These are phyloP conservation scores for Peromyscus attwateri DNA, from an alignment of 2,797 vertebrate species.

Conservation along the genomic window DNA sequence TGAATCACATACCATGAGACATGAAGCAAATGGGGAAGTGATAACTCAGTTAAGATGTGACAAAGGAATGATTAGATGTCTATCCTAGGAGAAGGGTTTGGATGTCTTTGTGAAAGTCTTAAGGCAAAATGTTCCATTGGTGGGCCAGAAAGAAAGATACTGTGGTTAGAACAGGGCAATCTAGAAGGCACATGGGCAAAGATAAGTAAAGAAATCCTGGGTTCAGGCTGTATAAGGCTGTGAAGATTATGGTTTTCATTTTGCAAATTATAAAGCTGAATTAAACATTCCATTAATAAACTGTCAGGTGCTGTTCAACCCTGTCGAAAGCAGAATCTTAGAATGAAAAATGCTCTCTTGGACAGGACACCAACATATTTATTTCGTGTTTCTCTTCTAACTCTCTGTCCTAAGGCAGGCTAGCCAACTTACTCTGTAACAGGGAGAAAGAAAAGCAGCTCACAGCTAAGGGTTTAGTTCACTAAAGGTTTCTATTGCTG, in stretches of 20 bases:
- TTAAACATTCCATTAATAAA: not conserved
- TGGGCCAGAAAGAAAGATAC: not conserved
- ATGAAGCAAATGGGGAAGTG: not conserved
- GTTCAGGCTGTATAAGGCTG: not conserved
- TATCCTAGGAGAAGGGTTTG: not conserved
- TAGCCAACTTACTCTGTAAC: not conserved
- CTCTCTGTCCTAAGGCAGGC: not conserved
- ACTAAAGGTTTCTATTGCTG: not conserved
- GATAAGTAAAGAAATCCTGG: not conserved
- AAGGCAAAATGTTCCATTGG: not conserved
- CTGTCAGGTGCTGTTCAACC: no score
- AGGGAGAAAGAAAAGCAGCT: not conserved
- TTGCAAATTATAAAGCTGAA: slow-evolving; percentile 1
- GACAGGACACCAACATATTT: not conserved
- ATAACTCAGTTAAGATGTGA: not conserved
- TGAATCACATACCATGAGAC: not conserved
- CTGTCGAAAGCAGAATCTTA: not conserved
- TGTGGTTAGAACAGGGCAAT: slow-evolving; percentile 21
- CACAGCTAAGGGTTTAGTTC: not conserved
- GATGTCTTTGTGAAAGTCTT: not conserved
- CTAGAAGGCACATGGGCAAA: not conserved
- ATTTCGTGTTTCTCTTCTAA: not conserved
- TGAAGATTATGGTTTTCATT: slow-evolving; percentile 5
- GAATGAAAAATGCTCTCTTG: not conserved
- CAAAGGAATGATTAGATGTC: not conserved